Percentiles rank a stretch among this genome's conserved stretches.
phyloP scores from a whole-genome alignment of 2,113 vertebrate species.

The Pteronura brasiliensis region DNA sequence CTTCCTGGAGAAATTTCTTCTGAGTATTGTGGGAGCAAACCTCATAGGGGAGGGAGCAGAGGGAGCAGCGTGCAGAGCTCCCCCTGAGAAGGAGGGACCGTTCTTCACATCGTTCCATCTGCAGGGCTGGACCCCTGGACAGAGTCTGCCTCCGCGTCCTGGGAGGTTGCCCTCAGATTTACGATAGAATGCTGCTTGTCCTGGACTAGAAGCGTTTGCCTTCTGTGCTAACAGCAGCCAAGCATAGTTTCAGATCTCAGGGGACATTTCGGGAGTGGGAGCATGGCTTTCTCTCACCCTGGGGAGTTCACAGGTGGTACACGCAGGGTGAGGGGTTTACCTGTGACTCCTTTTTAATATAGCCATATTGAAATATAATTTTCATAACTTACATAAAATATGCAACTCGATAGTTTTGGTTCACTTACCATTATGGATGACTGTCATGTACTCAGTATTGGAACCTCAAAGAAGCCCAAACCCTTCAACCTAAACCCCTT shows the following conservation, averaged over 20 bases:
- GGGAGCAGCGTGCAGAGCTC: neutral
- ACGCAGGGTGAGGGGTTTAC: accelerated
- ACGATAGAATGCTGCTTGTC: neutral
- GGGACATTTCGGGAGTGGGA: accelerated
- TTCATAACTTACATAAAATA: neutral
- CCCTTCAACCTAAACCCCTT: accelerated
- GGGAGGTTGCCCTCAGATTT: neutral
- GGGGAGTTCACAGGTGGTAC: neutral
- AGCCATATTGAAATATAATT: no score
- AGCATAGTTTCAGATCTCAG: accelerated
- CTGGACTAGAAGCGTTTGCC: neutral
- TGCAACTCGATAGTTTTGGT: accelerated
- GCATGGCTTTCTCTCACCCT: accelerated
- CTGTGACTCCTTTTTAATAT: neutral
- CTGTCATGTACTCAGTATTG: accelerated
- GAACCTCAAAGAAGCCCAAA: neutral
- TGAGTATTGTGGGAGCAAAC: neutral
- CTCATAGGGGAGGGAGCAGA: accelerated
- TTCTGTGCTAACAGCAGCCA: accelerated
- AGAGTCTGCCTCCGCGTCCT: neutral
- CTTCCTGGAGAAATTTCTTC: neutral
- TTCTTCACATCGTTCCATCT: neutral
- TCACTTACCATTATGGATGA: accelerated
- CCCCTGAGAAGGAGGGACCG: accelerated
- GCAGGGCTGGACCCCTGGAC: accelerated